phyloP scores from a whole-genome alignment of 1,140 invertebrate species.

The Hypothenemus hampei region DNA sequence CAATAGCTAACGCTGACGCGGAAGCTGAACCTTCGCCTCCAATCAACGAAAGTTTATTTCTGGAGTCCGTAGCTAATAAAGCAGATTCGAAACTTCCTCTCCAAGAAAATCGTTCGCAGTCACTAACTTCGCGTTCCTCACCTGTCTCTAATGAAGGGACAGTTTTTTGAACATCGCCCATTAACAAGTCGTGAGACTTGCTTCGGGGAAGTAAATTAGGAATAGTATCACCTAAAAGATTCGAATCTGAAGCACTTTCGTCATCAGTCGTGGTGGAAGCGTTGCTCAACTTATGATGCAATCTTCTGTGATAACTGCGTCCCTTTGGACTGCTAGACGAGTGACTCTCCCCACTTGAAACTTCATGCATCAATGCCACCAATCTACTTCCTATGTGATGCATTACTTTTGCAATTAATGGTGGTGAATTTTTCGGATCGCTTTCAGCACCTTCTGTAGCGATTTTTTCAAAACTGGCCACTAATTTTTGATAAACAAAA shows the following conservation, averaged over 20 bases:
- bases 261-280: slow-evolving; percentile 70
- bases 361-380: slow-evolving; percentile 88
- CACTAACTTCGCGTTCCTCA: slow-evolving; percentile 73
- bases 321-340: slow-evolving; percentile 49
- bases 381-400: slow-evolving; percentile 85
- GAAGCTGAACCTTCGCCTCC: slow-evolving; percentile 62
- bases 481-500: slow-evolving; percentile 77
- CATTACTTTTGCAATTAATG: slow-evolving; percentile 87
- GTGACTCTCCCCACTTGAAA: slow-evolving; percentile 64
- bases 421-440: slow-evolving; percentile 60
- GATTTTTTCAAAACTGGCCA: slow-evolving; percentile 73
- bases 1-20: slow-evolving; percentile 58
- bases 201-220: slow-evolving; percentile 57
- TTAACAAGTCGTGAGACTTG: slow-evolving; percentile 70
- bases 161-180: slow-evolving; percentile 53
- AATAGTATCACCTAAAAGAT: slow-evolving; percentile 39
- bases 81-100: slow-evolving; percentile 85
- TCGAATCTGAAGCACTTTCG: slow-evolving; percentile 62
- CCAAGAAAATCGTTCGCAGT: slow-evolving; percentile 85
- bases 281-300: slow-evolving; percentile 55
- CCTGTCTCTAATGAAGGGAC: slow-evolving; percentile 51
- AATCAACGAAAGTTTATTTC: slow-evolving; percentile 67
- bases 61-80: slow-evolving; percentile 73
- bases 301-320: slow-evolving; percentile 51
- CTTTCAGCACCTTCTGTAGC: slow-evolving; percentile 49